Evolutionary conservation across 2,113 vertebrate species (phyloP).

Genomic region (Chaetops frenatus): DNA sequence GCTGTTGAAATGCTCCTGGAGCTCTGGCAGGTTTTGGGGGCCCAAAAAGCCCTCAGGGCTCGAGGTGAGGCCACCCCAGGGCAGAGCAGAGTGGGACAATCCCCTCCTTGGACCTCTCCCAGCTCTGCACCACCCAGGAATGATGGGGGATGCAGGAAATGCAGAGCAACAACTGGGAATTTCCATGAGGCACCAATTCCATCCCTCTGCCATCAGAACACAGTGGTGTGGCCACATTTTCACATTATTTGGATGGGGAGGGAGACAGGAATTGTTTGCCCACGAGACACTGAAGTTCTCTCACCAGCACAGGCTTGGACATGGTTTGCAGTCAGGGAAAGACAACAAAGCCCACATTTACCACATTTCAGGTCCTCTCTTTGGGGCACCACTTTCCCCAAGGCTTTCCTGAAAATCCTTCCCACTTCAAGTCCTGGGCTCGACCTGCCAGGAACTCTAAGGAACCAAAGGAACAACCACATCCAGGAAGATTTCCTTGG

Average conservation of each 20-base stretch:
- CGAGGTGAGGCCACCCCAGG: neutral
- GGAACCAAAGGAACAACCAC: neutral
- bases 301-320: neutral
- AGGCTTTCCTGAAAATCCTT: neutral
- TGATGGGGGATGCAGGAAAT: accelerated
- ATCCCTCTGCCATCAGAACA: neutral
- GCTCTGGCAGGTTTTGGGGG: neutral
- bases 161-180: neutral
- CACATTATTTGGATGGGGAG: neutral
- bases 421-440: neutral
- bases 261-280: neutral
- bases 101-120: neutral
- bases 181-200: neutral
- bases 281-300: neutral
- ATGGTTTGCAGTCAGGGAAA: neutral
- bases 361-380: neutral
- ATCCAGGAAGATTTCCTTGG: neutral
- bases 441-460: neutral
- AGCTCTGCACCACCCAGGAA: neutral
- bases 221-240: neutral
- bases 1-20: neutral
- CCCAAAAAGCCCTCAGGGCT: neutral
- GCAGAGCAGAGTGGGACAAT: neutral
- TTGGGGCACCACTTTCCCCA: neutral
- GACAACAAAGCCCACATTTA: neutral